These are phyloP conservation scores for Notechis scutatus DNA, from an alignment of 2,113 vertebrate species.

Conservation along the genomic window DNA sequence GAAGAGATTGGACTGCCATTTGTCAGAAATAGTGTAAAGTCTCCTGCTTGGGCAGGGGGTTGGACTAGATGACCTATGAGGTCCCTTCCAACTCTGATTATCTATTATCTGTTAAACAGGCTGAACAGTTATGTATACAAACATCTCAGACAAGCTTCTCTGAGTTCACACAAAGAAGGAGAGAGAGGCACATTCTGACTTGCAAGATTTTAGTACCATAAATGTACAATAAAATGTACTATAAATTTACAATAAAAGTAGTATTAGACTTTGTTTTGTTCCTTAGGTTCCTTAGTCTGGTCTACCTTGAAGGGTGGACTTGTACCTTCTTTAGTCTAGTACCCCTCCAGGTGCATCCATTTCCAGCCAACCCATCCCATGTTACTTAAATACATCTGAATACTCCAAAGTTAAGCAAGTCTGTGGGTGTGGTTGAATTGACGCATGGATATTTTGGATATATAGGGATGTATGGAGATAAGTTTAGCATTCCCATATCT, in stretches of 20 bases:
- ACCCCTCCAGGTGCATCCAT: not conserved
- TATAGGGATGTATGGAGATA: not conserved
- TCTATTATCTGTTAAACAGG: not conserved
- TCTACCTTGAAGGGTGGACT: not conserved
- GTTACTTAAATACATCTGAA: not conserved
- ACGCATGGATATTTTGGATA: not conserved
- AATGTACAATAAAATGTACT: not conserved
- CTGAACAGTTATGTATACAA: not conserved
- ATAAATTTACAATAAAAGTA: not conserved
- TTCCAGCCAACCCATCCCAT: not conserved
- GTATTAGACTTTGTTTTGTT: not conserved
- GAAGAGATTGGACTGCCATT: too few relatives aligned
- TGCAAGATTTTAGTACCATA: not conserved
- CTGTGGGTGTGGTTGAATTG: not conserved
- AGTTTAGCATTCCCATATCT: not conserved
- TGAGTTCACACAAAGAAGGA: not conserved
- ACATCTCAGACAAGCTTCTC: not conserved
- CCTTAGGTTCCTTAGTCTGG: not conserved
- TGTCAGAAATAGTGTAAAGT: too few relatives aligned
- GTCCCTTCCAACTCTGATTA: too few relatives aligned
- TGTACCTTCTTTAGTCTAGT: not conserved
- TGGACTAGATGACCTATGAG: too few relatives aligned
- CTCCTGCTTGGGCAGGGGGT: too few relatives aligned
- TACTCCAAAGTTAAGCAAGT: not conserved
- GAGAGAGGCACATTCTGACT: not conserved